A percentile compares a stretch with the other conserved stretches of the same genome.
Conservation (phyloP, 1,140 invertebrate genomes). For the Lepidurus apus region DNA sequence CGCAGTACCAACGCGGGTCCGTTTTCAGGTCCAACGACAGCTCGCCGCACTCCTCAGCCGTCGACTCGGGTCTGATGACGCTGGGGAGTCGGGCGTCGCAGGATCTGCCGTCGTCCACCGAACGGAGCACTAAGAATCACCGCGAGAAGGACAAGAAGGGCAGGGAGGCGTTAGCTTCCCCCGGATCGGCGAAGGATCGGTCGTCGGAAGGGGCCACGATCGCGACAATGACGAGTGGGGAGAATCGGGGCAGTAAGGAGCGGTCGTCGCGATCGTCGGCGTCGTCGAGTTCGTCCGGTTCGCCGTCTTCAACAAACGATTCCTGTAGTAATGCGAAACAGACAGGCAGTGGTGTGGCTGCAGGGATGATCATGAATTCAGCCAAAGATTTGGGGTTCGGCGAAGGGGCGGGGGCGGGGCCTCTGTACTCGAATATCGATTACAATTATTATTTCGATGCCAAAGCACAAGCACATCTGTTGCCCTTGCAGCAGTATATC, state of each 20-base stretch:
- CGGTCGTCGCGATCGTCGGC: conserved; percentile 25
- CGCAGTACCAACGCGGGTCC: not conserved
- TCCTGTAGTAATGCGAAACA: conserved; percentile 25
- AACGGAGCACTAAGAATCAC: conserved; percentile 23
- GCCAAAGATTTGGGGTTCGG: conserved; percentile 19
- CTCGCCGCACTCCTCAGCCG: conserved; percentile 40
- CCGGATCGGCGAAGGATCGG: not conserved
- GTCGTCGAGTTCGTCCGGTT: not conserved
- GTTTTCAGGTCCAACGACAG: conserved; percentile 37
- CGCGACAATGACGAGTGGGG: not conserved
- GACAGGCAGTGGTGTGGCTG: not conserved
- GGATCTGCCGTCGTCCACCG: conserved; percentile 31
- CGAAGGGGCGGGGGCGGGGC: conserved; percentile 40
- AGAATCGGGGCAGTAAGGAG: not conserved
- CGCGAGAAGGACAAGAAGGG: not conserved
- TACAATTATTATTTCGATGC: conserved; percentile 43
- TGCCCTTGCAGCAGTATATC: conserved; percentile 81
- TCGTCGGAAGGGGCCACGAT: not conserved
- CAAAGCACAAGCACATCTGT: conserved; percentile 61
- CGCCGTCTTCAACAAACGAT: not conserved
- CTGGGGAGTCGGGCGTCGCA: conserved; percentile 41
- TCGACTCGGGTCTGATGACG: conserved; percentile 40
- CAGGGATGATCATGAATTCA: conserved; percentile 5
- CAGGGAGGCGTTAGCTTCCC: not conserved
- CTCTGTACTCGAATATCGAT: conserved; percentile 67